Conservation (phyloP, 2,888 invertebrate genomes). For the Cryptops parisi region DNA sequence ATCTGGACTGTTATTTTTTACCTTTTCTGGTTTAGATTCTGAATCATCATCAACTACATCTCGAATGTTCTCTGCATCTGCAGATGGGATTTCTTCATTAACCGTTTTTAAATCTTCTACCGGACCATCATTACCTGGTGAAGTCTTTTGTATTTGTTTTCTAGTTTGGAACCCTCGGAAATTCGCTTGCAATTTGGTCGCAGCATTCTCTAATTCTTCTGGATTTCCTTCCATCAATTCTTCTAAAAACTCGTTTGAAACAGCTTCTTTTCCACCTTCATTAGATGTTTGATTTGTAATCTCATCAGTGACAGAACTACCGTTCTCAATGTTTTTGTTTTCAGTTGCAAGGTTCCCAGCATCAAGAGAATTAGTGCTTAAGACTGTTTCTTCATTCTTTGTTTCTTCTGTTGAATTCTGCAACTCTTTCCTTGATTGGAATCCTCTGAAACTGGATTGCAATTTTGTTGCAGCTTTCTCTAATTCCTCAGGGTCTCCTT, state of each 20-base stretch:
- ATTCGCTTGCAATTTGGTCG: slow-evolving; percentile 1
- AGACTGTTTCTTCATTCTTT: too few relatives aligned
- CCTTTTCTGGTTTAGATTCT: too few relatives aligned
- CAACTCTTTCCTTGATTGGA: not conserved
- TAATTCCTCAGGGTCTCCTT: slow-evolving; percentile 7
- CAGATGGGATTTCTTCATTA: not conserved
- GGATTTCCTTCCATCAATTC: slow-evolving; percentile 1
- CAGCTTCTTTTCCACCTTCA: too few relatives aligned
- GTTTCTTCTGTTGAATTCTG: too few relatives aligned
- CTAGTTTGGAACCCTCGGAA: slow-evolving; percentile 1
- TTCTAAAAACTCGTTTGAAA: too few relatives aligned
- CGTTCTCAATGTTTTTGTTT: too few relatives aligned
- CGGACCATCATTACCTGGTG: too few relatives aligned
- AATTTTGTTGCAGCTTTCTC: not conserved
- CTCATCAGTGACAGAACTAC: too few relatives aligned
- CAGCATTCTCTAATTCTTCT: slow-evolving; percentile 4
- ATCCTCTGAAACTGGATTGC: slow-evolving; percentile 4
- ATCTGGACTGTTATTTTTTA: too few relatives aligned
- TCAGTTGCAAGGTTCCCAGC: too few relatives aligned
- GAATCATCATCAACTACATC: not conserved
- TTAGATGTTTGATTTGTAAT: too few relatives aligned
- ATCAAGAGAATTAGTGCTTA: too few relatives aligned
- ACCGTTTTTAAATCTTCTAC: not conserved
- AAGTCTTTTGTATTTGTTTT: not conserved
- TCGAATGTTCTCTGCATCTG: not conserved